Base-by-base conservation (phyloP, 2,797 vertebrate species). In the Sitta carolinensis region DNA sequence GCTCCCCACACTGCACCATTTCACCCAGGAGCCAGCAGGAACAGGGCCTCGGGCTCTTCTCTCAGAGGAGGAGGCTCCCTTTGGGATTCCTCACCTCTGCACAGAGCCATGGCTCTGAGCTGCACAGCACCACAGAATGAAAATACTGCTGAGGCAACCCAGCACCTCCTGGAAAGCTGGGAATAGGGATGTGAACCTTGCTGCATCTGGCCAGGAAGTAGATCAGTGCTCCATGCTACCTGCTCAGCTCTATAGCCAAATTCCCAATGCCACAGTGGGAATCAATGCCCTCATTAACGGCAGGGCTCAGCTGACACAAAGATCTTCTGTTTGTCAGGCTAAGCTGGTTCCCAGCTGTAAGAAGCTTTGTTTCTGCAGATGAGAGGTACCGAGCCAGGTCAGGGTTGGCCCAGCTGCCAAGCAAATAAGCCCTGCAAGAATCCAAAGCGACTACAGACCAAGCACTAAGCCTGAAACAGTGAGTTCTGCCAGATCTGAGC, bases 361-460 rank as follows among this genome's bases (percentile, higher is more conserved):
- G 72, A 62, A 73, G 89, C 78, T 96, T 90, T 87, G 58, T 88
- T 84, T 84, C 77, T 93, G 61, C 48, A 87, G 55, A 87, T 36
- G 59, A 90, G 67, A 92, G 45, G 67, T 84, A 69, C 77, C 42
- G 57, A 93, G 81, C 45, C 87, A 94, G 86, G 84, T 76, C 74
- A 82, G 84, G 32, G 79, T 22, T 70, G 86, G 92, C 52, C 55
- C 70, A 89, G 86, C 89, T 92, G 84, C 86, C 88, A 93, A 82
- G 78, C 47, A 48, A 92, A 87, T 79, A 94, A 93, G 63, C 86
- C 48, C 81, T 69, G 36, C 74, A 96, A 89, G 81, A 90, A 95
- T 87, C 90, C 63, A 76, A 11, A 89, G 55, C 5, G 4, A 93
- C 67, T 87, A 13, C 55, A 93, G 84, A 92, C 40, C 34, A 85